Conservation (phyloP, 1,140 invertebrate species). For the Halesus radiatus region DNA sequence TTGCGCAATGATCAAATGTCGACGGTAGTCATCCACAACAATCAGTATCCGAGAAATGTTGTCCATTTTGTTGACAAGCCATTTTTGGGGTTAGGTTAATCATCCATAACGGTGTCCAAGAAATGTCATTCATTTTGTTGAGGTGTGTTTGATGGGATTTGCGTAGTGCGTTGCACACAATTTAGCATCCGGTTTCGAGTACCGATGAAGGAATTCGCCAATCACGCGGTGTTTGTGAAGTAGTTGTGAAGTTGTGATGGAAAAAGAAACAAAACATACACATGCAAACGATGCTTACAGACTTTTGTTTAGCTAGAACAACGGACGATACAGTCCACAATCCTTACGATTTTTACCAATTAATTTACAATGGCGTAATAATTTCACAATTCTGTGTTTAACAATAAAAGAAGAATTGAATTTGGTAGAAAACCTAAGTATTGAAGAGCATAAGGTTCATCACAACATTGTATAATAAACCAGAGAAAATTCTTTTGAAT, state of each 20-base stretch:
- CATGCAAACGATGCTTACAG: conserved; percentile 59
- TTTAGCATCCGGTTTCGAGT: conserved; percentile 28
- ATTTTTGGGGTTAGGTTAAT: neutral
- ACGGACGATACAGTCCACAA: conserved; percentile 4
- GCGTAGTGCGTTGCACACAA: conserved; percentile 33
- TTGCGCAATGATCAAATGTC: conserved; percentile 1
- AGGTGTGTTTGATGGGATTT: conserved; percentile 1
- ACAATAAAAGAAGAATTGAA: neutral
- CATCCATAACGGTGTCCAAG: neutral
- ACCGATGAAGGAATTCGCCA: conserved; percentile 43
- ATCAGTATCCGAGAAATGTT: neutral
- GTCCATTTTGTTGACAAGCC: neutral
- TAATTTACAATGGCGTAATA: neutral
- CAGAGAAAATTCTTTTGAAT: no score
- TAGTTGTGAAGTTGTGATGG: conserved; percentile 61
- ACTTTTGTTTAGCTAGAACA: conserved; percentile 16
- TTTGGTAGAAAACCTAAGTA: neutral
- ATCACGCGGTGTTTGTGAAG: conserved; percentile 59
- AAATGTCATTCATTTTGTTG: neutral
- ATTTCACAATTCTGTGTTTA: neutral
- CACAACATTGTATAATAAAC: no score
- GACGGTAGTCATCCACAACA: no score
- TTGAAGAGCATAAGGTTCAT: neutral
- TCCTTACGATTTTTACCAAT: neutral
- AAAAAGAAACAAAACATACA: conserved; percentile 60